These are phyloP conservation scores for Nomada hirtipes DNA, from an alignment of 2,888 invertebrate species.

Conservation along the genomic window DNA sequence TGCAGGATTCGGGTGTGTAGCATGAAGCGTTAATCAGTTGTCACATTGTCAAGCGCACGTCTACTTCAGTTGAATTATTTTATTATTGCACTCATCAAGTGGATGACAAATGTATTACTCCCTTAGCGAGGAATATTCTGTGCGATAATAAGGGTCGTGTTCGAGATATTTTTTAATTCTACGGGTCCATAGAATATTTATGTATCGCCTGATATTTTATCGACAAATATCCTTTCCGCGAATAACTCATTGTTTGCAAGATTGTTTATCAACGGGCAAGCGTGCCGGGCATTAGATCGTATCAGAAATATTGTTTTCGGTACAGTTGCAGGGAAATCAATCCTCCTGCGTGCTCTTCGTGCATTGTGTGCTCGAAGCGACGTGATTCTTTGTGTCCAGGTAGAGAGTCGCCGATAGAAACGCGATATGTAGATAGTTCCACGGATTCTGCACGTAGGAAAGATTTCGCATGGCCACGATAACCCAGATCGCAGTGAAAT, in stretches of 20 bases:
- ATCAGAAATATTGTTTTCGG: not conserved
- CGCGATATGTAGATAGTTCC: not conserved
- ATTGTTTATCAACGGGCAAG: not conserved
- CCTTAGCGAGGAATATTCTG: not conserved
- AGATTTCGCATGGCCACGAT: conserved; percentile 47
- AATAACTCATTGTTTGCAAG: not conserved
- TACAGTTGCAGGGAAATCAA: not conserved
- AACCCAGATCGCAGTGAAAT: conserved; percentile 40
- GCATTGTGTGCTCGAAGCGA: not conserved
- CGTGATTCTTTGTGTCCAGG: conserved; percentile 29
- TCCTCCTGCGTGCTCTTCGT: not conserved
- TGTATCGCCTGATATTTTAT: too few relatives aligned
- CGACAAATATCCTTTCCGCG: too few relatives aligned
- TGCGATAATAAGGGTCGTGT: not conserved
- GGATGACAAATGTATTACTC: not conserved
- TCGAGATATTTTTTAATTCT: not conserved
- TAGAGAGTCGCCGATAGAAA: conserved; percentile 9
- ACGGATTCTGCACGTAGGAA: conserved; percentile 47
- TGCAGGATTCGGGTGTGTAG: too few relatives aligned
- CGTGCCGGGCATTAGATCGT: not conserved
- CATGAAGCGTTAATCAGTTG: too few relatives aligned
- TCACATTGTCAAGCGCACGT: too few relatives aligned
- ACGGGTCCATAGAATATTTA: too few relatives aligned
- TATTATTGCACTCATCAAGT: too few relatives aligned
- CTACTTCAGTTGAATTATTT: too few relatives aligned